Percentiles rank a stretch among this genome's conserved stretches.
These are phyloP conservation scores for Tenodera sinensis DNA, from an alignment of 2,888 invertebrate genomes.

Conservation along the genomic window DNA sequence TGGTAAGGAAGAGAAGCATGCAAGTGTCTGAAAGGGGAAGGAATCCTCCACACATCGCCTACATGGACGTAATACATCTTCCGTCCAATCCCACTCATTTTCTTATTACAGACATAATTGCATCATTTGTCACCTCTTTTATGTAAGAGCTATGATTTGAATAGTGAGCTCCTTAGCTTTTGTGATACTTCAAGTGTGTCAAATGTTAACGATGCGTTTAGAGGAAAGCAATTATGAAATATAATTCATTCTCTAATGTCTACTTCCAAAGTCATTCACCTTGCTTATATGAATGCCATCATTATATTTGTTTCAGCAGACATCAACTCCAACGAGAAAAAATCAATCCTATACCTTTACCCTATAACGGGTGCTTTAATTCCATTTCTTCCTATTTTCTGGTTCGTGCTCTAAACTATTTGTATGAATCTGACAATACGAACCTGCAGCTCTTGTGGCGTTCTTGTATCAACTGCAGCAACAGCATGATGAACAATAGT, in stretches of 20 bases:
- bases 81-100: slow-evolving; percentile 22
- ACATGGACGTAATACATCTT: slow-evolving; percentile 5
- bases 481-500: too few species aligned
- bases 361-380: too few species aligned
- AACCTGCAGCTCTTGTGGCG: too few species aligned
- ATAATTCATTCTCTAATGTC: background rate
- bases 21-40: background rate
- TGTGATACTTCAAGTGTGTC: background rate
- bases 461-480: too few species aligned
- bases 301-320: too few species aligned
- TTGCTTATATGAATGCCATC: too few species aligned
- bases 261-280: background rate
- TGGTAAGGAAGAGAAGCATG: background rate
- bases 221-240: background rate
- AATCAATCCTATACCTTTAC: too few species aligned
- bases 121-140: slow-evolving; percentile 22
- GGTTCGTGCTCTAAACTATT: too few species aligned
- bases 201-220: background rate
- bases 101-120: slow-evolving; percentile 23
- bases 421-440: too few species aligned
- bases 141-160: background rate
- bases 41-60: background rate
- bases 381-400: too few species aligned
- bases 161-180: background rate
- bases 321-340: too few species aligned